Evolutionary conservation across 2,113 vertebrate genomes (phyloP).

Genomic region (Scartelaos histophorus): DNA sequence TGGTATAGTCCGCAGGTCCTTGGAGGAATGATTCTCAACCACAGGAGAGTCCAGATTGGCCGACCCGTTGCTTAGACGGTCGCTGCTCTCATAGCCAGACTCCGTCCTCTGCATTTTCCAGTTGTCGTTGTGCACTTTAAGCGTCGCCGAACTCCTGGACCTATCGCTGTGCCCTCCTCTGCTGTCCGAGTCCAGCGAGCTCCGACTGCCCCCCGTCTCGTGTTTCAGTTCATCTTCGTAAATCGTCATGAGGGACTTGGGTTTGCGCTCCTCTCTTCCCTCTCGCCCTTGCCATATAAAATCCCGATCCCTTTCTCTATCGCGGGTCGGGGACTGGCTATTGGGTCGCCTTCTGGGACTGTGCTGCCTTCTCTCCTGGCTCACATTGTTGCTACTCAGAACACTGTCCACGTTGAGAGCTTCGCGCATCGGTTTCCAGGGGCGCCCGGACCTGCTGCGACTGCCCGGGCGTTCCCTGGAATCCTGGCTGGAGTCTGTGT

Average conservation of each 20-base stretch:
- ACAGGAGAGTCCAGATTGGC: slow-evolving; percentile 84
- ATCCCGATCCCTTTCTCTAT: slow-evolving; percentile 67
- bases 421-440: slow-evolving; percentile 91
- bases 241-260: slow-evolving; percentile 90
- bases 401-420: slow-evolving; percentile 92
- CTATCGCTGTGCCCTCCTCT: slow-evolving; percentile 76
- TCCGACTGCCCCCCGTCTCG: slow-evolving; percentile 82
- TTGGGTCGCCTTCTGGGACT: slow-evolving; percentile 78
- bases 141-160: slow-evolving; percentile 68
- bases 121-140: slow-evolving; percentile 76
- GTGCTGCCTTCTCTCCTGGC: slow-evolving; percentile 63
- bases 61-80: slow-evolving; percentile 88
- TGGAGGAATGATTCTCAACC: slow-evolving; percentile 72
- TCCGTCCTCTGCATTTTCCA: slow-evolving; percentile 92
- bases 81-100: slow-evolving; percentile 93
- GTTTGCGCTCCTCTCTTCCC: slow-evolving; percentile 80
- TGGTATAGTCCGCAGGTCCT: slow-evolving; percentile 72
- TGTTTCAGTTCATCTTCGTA: slow-evolving; percentile 91
- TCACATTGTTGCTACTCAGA: slow-evolving; percentile 57
- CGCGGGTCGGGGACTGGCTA: slow-evolving; percentile 61
- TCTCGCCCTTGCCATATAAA: slow-evolving; percentile 57
- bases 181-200: slow-evolving; percentile 83
- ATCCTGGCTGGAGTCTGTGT: slow-evolving; percentile 90
- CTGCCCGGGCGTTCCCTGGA: slow-evolving; percentile 76
- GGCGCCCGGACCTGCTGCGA: slow-evolving; percentile 72